Evolutionary conservation across 2,888 invertebrate genomes (phyloP), one percentile per base, ranked within the genome.

Genomic region (Andrena marginata): DNA sequence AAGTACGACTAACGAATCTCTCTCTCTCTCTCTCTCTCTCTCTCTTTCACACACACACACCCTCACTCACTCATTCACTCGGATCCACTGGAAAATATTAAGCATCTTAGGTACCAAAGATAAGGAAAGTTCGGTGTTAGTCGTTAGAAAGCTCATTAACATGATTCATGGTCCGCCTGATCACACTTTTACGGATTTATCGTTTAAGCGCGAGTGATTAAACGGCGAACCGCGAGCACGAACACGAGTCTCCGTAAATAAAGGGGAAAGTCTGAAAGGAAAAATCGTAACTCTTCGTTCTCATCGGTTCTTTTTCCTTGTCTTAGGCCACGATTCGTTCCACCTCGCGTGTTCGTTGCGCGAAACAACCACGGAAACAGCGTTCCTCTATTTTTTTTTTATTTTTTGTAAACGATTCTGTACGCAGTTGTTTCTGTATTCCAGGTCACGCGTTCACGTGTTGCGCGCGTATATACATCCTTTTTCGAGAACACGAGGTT

Each of bases 121-220:
- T 90, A 90, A 87, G 86, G 84, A 87, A 85, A 87, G 79, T 90
- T 90, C 85, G 87, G 86, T 90, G 89, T 87, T 90, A 90, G 89
- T 80, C 86, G 80, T 89, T 89, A 88, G 85, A 76, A 80, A 79
- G 70, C 80, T 83, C 88, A 42, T 84, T 79, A 78, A 86, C 88
- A 82, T 63, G 77, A 86, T 84, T 87, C 83, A 82, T 69, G 76
- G 54, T 83, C 83, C 81, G 78, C 65, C 82, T 84, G 82, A 81
- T 86, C 85, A 74, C 86, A 67, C 71, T 77, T 77, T 82, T 70
- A 77, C 73, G 48, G 48, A 82, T 56, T 84, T 72, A 78, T 85
- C 78, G 81, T 80, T 42, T 80, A 75, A 81, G 74, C 65, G 68
- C 70, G 48, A 65, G 26, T 71, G 35, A 33, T 64, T 79, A 3